Evolutionary conservation across 2,888 invertebrate species (phyloP).

Genomic region (Drosophila diplacantha): DNA sequence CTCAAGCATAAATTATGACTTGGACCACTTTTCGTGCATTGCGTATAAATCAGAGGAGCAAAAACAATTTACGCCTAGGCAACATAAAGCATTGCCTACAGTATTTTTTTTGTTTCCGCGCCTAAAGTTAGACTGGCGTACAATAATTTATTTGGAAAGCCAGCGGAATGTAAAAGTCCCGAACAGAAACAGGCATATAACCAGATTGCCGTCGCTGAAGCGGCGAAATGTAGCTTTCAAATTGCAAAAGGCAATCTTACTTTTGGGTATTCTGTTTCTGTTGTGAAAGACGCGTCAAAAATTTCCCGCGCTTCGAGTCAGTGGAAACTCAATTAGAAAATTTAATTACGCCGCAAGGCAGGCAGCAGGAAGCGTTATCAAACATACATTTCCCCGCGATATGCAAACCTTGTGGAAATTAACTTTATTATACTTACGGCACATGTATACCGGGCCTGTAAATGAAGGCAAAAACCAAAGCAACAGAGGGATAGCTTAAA

Average conservation of each 20-base stretch:
- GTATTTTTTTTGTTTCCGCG: conserved; percentile 44
- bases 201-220: conserved; percentile 29
- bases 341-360: conserved; percentile 51
- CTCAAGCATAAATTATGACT: conserved; percentile 57
- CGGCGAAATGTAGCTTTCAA: conserved; percentile 33
- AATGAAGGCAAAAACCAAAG: conserved; percentile 1
- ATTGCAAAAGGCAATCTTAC: conserved; percentile 48
- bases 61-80: conserved; percentile 59
- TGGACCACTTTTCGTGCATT: conserved; percentile 42
- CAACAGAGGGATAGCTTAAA: conserved; percentile 4
- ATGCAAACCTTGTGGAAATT: conserved; percentile 47
- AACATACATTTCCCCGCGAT: conserved; percentile 8
- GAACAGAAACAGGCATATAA: conserved; percentile 14
- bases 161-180: conserved; percentile 39
- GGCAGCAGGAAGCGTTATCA: conserved; percentile 14
- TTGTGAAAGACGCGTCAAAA: conserved; percentile 24
- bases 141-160: conserved; percentile 62
- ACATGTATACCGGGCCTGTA: conserved; percentile 4
- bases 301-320: conserved; percentile 20
- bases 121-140: conserved; percentile 42
- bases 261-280: conserved; percentile 10
- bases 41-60: conserved; percentile 59
- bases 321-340: conserved; percentile 60
- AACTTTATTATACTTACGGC: conserved; percentile 15
- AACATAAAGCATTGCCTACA: conserved; percentile 54